A percentile compares a stretch with the other conserved stretches of the same genome.
Conservation (phyloP, 2,797 vertebrate species). For the Carapus acus region DNA sequence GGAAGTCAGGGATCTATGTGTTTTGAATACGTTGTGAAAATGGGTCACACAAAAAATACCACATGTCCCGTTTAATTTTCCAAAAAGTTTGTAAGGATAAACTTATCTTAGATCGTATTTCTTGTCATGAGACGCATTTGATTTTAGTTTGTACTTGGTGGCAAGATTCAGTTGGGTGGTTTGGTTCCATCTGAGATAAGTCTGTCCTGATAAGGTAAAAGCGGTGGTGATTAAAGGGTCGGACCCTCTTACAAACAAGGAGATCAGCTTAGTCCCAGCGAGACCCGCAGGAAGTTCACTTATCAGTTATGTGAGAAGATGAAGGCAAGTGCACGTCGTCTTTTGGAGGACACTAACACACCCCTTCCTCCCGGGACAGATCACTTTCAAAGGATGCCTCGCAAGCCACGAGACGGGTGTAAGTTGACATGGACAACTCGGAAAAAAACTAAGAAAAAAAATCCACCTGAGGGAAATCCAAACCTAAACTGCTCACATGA, state of each 20-base stretch:
- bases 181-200: no score
- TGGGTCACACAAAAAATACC: no score
- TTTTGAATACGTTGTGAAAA: no score
- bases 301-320: constrained; percentile 31
- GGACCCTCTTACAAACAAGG: constrained; percentile 8
- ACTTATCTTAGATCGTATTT: no score
- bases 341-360: constrained; percentile 38
- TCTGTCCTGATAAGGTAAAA: neutral
- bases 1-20: no score
- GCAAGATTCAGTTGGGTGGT: no score
- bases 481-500: constrained; percentile 23
- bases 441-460: constrained; percentile 34
- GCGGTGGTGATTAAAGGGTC: constrained; percentile 2
- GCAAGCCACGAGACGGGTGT: constrained; percentile 26
- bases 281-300: constrained; percentile 28
- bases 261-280: constrained; percentile 23
- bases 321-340: constrained; percentile 17
- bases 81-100: no score
- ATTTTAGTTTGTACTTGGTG: neutral
- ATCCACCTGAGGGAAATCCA: constrained; percentile 26
- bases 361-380: constrained; percentile 28
- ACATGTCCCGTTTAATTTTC: no score
- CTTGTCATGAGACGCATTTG: neutral
- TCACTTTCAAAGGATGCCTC: constrained; percentile 44
- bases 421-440: constrained; percentile 31